A percentile compares a stretch with the other conserved stretches of the same genome.
Evolutionary conservation across 2,797 vertebrate species (phyloP).

Genomic region (Hipposideros larvatus): DNA sequence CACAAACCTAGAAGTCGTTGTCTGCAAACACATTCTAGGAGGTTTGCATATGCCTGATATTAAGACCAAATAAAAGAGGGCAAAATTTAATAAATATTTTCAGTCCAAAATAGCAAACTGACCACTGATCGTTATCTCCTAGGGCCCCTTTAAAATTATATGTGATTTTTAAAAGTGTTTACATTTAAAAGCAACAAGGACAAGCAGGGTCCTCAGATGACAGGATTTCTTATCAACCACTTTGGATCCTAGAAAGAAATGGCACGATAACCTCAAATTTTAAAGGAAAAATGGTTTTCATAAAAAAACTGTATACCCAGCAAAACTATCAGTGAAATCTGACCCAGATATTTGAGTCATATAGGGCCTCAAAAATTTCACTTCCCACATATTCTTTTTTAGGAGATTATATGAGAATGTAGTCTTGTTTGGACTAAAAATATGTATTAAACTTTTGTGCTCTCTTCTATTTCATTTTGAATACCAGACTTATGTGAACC

Average conservation of each 20-base stretch:
- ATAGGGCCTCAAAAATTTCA: not conserved
- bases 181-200: not conserved
- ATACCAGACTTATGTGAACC: not conserved
- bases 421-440: not conserved
- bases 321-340: conserved; percentile 30
- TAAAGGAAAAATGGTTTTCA: not conserved
- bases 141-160: not conserved
- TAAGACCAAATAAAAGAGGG: not conserved
- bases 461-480: conserved; percentile 31
- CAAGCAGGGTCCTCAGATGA: not conserved
- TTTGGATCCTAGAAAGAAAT: not conserved
- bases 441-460: not conserved
- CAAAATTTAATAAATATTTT: not conserved
- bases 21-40: not conserved
- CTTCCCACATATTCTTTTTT: not conserved
- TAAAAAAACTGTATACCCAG: not conserved
- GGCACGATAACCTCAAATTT: not conserved
- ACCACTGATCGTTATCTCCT: not conserved
- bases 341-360: not conserved
- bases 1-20: not conserved
- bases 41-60: not conserved
- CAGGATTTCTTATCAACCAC: not conserved
- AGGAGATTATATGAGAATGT: not conserved
- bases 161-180: not conserved
- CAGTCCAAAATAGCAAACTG: not conserved